phyloP scores from a whole-genome alignment of 2,888 invertebrate species.

The Hypomecis atomaria region DNA sequence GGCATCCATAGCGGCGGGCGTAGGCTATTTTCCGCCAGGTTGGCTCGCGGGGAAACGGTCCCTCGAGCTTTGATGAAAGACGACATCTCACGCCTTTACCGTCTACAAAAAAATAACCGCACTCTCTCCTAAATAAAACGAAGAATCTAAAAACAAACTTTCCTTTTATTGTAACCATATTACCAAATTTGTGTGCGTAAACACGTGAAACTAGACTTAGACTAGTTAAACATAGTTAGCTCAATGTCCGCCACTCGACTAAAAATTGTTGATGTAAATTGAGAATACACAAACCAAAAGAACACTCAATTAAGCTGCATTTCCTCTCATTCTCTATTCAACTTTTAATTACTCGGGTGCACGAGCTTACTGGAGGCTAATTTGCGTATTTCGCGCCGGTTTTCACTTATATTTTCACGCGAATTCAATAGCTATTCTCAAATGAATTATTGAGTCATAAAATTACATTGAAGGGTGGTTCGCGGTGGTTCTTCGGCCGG shows the following conservation, averaged over 20 bases:
- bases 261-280: slow-evolving; percentile 47
- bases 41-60: slow-evolving; percentile 49
- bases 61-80: slow-evolving; percentile 54
- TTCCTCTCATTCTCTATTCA: slow-evolving; percentile 33
- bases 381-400: slow-evolving; percentile 11
- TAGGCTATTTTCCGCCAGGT: slow-evolving; percentile 64
- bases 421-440: slow-evolving; percentile 38
- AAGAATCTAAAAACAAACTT: not conserved
- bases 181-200: no score
- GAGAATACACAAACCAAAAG: slow-evolving; percentile 40
- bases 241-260: not conserved
- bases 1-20: slow-evolving; percentile 44
- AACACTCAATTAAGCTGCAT: slow-evolving; percentile 13
- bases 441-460: slow-evolving; percentile 50
- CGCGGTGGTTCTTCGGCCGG: slow-evolving; percentile 39
- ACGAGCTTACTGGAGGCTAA: slow-evolving; percentile 10
- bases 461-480: slow-evolving; percentile 44
- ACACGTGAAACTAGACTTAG: not conserved
- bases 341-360: slow-evolving; percentile 36
- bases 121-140: not conserved
- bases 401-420: slow-evolving; percentile 26
- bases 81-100: slow-evolving; percentile 54
- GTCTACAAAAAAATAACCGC: slow-evolving; percentile 14
- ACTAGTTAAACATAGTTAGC: not conserved
- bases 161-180: not conserved